These are phyloP conservation scores for Oostethus manadensis DNA, from an alignment of 2,113 vertebrate species.

Conservation along the genomic window DNA sequence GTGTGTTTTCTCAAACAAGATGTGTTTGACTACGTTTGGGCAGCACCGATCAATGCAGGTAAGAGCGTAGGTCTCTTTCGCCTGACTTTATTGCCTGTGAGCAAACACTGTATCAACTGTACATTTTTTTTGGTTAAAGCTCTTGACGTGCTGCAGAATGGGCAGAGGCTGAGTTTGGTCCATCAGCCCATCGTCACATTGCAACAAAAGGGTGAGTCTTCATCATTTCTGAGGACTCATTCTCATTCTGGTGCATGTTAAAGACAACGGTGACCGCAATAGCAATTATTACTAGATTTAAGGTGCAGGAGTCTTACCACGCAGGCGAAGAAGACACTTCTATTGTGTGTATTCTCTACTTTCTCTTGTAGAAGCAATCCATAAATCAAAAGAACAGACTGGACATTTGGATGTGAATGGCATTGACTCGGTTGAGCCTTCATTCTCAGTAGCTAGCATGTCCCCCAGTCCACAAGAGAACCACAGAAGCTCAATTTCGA, in stretches of 20 bases:
- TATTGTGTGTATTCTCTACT: neutral
- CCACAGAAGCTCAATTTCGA: neutral
- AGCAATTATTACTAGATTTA: too few species aligned
- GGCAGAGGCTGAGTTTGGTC: neutral
- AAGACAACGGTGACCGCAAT: too few species aligned
- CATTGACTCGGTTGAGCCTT: neutral
- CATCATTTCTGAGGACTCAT: neutral
- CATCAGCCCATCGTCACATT: neutral
- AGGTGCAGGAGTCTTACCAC: too few species aligned
- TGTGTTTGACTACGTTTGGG: constrained; percentile 12
- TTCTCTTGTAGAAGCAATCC: neutral
- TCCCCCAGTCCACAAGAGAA: neutral
- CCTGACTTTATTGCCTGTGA: neutral
- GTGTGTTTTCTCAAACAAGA: neutral
- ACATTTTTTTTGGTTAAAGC: constrained; percentile 25
- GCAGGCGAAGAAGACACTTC: neutral
- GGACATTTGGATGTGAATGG: neutral
- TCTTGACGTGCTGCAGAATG: constrained; percentile 21
- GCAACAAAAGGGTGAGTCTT: constrained; percentile 25
- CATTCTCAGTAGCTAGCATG: neutral
- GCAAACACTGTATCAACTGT: neutral
- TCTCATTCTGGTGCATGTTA: too few species aligned
- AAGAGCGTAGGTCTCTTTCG: neutral
- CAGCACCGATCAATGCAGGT: constrained; percentile 45
- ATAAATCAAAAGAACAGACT: neutral